Base-by-base conservation (phyloP, 2,888 invertebrate species). In the Agonopterix subpropinquella region DNA sequence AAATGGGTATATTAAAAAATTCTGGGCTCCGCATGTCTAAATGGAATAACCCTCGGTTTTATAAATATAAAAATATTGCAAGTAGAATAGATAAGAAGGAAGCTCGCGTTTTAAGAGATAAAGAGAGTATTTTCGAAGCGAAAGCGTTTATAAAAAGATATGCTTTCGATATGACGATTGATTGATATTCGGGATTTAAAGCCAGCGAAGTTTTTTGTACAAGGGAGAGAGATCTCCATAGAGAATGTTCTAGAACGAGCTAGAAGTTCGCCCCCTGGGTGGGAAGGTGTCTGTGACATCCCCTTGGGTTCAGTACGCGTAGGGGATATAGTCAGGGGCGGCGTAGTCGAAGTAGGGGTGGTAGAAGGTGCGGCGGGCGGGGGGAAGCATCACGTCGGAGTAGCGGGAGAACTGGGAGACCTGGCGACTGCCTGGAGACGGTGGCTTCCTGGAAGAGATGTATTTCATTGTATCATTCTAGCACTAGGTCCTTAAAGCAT, bases 321-420 rank as follows among this genome's bases (percentile, higher is more conserved):
- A 80, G 52, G 82, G 81, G 55, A 74, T 52, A 57, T 67, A 73
- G 48, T 86, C 84, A n/a, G 84, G 81, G 46, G 71, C 68, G 36
- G 68, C 67, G 66, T 75, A 75, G 51, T 82, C 82, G 62, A 73
- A 65, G 67, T 75, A 78, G 44, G 84, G 85, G 62, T 75, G 80
- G 70, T 77, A 78, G 64, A 67, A 65, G 43, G 73, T 68, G 62
- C 86, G 87, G 53, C 86, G 86, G 0, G 58, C 63, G 0, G 85
- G 84, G 0, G 85, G 86, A 54, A 82, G 61, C 80, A 87, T 81
- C 53, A 77, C 76, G 65, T 87, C 88, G 5, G 88, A 85, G 76
- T 88, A 88, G 62, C 87, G 87, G 1, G 83, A 83, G 77, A 88
- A 88, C 61, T 88, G 87, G 1, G 81, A 82, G 48, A 83, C 72